These are phyloP conservation scores for Trichechus manatus DNA, from an alignment of 2,113 vertebrate species.

Conservation along the genomic window DNA sequence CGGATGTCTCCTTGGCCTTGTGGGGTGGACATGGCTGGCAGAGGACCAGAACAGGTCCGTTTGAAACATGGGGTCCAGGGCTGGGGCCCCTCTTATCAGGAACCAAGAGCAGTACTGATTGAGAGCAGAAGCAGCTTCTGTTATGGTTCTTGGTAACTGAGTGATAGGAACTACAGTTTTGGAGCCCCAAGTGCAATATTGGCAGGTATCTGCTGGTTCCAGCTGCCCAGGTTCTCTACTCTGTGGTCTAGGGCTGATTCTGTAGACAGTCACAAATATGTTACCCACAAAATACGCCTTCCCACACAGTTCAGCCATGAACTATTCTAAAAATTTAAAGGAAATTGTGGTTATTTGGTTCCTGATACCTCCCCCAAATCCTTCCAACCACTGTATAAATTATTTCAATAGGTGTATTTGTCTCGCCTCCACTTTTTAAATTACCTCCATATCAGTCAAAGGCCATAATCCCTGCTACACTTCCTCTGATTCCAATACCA, in stretches of 20 bases:
- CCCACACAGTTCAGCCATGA: constrained; percentile 46
- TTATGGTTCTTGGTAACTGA: neutral
- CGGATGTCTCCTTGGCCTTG: neutral
- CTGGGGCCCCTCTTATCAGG: neutral
- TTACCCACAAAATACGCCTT: constrained; percentile 66
- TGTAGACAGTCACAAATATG: constrained; percentile 31
- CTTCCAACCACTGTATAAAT: constrained; percentile 33
- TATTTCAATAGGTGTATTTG: constrained; percentile 64
- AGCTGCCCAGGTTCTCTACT: neutral
- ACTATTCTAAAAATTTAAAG: constrained; percentile 59
- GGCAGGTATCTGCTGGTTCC: neutral
- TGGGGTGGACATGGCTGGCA: neutral
- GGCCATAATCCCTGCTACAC: constrained; percentile 72
- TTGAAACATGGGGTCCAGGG: neutral
- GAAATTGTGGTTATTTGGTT: constrained; percentile 65
- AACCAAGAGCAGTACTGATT: neutral
- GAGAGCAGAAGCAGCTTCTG: neutral
- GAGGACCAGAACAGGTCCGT: neutral
- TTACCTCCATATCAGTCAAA: constrained; percentile 65
- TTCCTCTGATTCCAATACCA: constrained; percentile 62
- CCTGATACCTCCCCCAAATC: constrained; percentile 43
- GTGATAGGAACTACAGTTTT: neutral
- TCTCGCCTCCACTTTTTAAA: constrained; percentile 66
- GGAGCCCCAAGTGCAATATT: neutral
- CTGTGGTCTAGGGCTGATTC: constrained; percentile 6